These are phyloP conservation scores for Malurus cyaneus DNA, from an alignment of 2,113 vertebrate species.

Conservation along the genomic window DNA sequence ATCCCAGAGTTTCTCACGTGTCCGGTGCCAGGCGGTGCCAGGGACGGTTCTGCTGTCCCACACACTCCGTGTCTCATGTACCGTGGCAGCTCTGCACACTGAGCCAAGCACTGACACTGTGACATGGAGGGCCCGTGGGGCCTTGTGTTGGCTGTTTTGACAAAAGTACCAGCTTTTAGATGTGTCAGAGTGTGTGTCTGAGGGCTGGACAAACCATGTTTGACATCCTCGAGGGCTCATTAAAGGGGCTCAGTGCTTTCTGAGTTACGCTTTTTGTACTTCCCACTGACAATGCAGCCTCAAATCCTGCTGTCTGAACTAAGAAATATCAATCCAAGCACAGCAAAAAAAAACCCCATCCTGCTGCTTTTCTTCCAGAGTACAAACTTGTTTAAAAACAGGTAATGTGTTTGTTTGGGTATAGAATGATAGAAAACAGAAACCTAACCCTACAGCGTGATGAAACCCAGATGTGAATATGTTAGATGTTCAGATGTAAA, in stretches of 20 bases:
- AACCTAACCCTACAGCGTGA: background rate
- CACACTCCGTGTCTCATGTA: accelerated
- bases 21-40: background rate
- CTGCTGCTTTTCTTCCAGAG: background rate
- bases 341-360: background rate
- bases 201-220: background rate
- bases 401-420: background rate
- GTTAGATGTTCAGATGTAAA: background rate
- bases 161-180: background rate
- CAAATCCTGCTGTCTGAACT: background rate
- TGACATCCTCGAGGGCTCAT: background rate
- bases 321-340: background rate
- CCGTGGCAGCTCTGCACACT: background rate
- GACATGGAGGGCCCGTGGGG: background rate
- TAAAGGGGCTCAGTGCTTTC: background rate
- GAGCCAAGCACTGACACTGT: background rate
- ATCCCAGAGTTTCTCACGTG: background rate
- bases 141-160: background rate
- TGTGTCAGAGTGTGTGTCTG: background rate
- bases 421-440: background rate
- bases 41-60: background rate
- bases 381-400: background rate
- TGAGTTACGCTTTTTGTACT: background rate
- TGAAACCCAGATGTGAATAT: background rate
- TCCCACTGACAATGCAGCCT: background rate